A percentile compares a stretch with the other conserved stretches of the same genome.
These are phyloP conservation scores for Hydropotes inermis DNA, from an alignment of 2,113 vertebrate genomes.

Conservation along the genomic window DNA sequence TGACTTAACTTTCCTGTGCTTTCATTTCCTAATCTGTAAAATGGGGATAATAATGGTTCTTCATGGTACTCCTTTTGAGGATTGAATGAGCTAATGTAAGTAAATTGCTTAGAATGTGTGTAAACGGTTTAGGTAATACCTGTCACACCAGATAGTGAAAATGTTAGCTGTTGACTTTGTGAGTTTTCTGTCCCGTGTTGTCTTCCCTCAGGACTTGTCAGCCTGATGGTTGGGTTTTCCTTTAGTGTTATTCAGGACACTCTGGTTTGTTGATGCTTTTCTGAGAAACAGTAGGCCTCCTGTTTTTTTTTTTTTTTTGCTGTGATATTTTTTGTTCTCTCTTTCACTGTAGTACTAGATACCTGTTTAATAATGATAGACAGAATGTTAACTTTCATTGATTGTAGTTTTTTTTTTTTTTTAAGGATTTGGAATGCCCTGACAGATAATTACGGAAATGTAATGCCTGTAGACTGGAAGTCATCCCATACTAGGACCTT, in stretches of 20 bases:
- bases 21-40: neutral
- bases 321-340: neutral
- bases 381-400: neutral
- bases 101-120: neutral
- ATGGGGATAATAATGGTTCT: neutral
- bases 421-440: slow-evolving; percentile 96
- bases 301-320: neutral
- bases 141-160: neutral
- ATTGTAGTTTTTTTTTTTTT: slow-evolving; percentile 51
- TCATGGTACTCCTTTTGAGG: neutral
- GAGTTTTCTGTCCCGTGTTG: neutral
- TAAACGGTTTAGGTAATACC: neutral
- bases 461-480: slow-evolving; percentile 99
- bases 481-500: slow-evolving; percentile 93
- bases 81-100: neutral
- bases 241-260: neutral
- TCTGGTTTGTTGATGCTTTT: neutral
- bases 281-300: neutral
- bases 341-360: neutral
- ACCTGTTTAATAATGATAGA: neutral
- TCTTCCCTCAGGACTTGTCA: neutral
- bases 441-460: slow-evolving; percentile 97
- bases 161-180: neutral
- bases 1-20: neutral
- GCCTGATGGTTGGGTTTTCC: neutral